Evolutionary conservation across 2,888 invertebrate species (phyloP).

Genomic region (Callimorpha dominula): DNA sequence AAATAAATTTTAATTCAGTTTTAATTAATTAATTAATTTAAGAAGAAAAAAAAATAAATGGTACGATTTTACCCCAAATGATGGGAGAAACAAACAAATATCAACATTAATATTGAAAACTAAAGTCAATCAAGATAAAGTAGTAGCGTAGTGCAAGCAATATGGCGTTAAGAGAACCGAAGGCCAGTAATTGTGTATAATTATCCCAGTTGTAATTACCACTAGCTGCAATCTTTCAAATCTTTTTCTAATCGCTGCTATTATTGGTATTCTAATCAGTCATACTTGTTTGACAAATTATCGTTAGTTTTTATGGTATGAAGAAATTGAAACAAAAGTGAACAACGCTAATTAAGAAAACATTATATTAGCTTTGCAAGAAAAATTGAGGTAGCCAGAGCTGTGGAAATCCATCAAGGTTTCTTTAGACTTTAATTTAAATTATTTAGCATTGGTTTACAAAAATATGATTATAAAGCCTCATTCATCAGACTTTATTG

Average conservation of each 20-base stretch:
- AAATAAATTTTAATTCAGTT: too few relatives aligned
- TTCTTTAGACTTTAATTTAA: background rate
- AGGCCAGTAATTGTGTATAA: slow-evolving; percentile 38
- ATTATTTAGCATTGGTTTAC: background rate
- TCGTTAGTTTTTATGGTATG: slow-evolving; percentile 44
- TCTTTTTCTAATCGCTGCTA: slow-evolving; percentile 45
- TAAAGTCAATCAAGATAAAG: slow-evolving; percentile 14
- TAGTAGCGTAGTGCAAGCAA: background rate
- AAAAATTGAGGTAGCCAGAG: slow-evolving; percentile 9
- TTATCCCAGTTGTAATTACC: slow-evolving; percentile 45
- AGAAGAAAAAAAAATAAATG: too few relatives aligned
- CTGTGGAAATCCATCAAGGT: slow-evolving; percentile 14
- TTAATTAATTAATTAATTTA: too few relatives aligned
- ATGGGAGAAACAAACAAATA: slow-evolving; percentile 30
- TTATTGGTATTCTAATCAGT: slow-evolving; percentile 47
- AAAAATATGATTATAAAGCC: background rate
- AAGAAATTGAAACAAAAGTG: slow-evolving; percentile 48
- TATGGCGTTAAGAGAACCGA: slow-evolving; percentile 10
- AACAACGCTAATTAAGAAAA: slow-evolving; percentile 48
- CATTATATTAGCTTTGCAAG: slow-evolving; percentile 39
- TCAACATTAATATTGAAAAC: background rate
- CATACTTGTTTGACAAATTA: slow-evolving; percentile 52
- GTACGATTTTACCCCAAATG: slow-evolving; percentile 26
- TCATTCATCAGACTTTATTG: background rate
- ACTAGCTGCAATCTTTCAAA: slow-evolving; percentile 38